Conservation (phyloP, 2,113 vertebrate species). For the Corydoras sp. region DNA sequence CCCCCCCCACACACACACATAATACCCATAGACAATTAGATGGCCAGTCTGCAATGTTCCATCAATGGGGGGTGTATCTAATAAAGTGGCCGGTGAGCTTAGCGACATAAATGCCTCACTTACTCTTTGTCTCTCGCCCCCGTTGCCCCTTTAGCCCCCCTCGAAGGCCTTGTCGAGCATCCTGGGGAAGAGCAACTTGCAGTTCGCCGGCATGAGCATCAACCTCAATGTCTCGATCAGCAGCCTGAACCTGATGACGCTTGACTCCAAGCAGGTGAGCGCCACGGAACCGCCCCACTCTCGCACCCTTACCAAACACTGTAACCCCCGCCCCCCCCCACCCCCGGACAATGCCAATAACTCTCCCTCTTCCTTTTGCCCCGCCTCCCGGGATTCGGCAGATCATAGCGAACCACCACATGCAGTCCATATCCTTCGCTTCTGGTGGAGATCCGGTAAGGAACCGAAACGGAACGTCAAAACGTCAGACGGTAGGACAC, state of each 20-base stretch:
- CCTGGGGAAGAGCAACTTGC: constrained; percentile 94
- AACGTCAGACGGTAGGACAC: too few relatives aligned
- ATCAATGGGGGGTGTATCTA: too few relatives aligned
- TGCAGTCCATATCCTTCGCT: constrained; percentile 98
- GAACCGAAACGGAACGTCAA: not conserved
- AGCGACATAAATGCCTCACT: not conserved
- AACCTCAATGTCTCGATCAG: constrained; percentile 94
- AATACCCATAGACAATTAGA: too few relatives aligned
- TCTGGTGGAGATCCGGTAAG: constrained; percentile 96
- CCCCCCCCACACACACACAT: too few relatives aligned
- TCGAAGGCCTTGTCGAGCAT: constrained; percentile 90
- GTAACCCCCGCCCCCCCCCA: too few relatives aligned
- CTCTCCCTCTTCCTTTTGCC: constrained; percentile 28
- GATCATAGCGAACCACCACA: constrained; percentile 99
- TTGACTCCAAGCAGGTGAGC: constrained; percentile 91
- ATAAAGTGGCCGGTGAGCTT: too few relatives aligned
- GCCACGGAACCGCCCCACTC: not conserved
- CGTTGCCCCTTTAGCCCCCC: constrained; percentile 70
- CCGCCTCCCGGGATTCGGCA: constrained; percentile 48
- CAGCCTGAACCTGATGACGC: constrained; percentile 94
- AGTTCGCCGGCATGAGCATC: constrained; percentile 95
- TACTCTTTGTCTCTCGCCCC: not conserved
- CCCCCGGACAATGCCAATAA: too few relatives aligned
- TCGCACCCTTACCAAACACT: too few relatives aligned
- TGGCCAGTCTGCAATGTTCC: too few relatives aligned